These are phyloP conservation scores for Zapornia atra DNA, from an alignment of 2,113 vertebrate species.

Conservation along the genomic window DNA sequence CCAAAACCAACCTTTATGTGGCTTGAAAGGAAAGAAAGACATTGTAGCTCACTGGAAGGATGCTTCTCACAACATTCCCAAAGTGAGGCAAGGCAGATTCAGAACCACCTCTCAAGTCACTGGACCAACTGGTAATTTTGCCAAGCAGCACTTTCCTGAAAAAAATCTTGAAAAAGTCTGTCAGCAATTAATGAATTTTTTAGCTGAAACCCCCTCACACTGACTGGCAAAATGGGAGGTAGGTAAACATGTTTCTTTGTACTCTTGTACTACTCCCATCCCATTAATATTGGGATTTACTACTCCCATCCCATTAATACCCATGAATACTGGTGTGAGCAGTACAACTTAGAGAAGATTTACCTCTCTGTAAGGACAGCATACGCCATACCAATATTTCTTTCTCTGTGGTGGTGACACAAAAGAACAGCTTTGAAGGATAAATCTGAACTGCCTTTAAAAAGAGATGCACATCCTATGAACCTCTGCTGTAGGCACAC, in stretches of 20 bases:
- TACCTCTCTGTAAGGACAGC: background rate
- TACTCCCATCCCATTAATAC: background rate
- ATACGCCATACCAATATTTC: no score
- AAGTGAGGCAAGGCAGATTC: background rate
- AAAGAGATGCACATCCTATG: background rate
- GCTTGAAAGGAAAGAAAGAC: background rate
- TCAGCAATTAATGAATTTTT: background rate
- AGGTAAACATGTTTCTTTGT: background rate
- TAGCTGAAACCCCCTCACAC: background rate
- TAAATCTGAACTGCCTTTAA: background rate
- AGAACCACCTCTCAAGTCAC: background rate
- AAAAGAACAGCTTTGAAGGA: background rate
- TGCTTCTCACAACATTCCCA: background rate
- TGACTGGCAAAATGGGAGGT: background rate
- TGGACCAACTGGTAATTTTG: background rate
- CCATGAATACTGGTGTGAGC: background rate
- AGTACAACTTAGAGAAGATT: background rate
- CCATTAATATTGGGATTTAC: background rate
- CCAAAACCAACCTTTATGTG: background rate
- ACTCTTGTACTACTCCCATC: background rate
- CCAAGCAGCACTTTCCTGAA: background rate
- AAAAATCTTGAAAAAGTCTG: background rate
- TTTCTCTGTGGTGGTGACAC: background rate
- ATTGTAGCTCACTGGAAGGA: background rate
- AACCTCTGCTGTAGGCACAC: background rate